Evolutionary conservation across 37 sponge, comb jelly and placozoan genomes (phyloP).

Genomic region (Spongilla lacustris): DNA sequence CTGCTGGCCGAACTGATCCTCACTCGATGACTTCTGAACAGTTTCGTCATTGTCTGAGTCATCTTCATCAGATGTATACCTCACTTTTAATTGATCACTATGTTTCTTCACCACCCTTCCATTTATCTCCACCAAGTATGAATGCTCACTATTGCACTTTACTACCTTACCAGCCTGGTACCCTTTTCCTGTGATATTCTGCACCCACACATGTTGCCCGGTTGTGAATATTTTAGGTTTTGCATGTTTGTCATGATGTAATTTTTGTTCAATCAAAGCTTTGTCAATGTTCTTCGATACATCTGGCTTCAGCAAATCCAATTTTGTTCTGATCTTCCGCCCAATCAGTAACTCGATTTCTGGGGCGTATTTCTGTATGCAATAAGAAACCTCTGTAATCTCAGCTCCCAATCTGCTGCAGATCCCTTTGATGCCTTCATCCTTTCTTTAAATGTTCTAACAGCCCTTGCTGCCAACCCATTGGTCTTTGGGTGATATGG

Average conservation of each 20-base stretch:
- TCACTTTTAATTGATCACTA: background rate
- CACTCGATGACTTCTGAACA: background rate
- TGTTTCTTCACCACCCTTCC: background rate
- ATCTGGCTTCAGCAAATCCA: background rate
- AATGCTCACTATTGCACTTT: background rate
- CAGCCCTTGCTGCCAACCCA: background rate
- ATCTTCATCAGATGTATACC: background rate
- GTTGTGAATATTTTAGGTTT: background rate
- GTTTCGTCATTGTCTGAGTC: background rate
- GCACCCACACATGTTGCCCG: background rate
- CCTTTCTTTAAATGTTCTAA: background rate
- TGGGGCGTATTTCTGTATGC: background rate
- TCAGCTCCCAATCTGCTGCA: background rate
- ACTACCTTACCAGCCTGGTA: background rate
- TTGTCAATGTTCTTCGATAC: background rate
- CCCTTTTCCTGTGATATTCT: background rate
- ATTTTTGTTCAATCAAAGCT: background rate
- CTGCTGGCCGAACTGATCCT: background rate
- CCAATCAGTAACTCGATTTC: background rate
- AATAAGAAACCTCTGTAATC: background rate
- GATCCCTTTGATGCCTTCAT: constrained; percentile 14
- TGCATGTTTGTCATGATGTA: constrained; percentile 1
- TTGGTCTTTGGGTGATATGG: background rate
- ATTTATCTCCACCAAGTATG: no score
- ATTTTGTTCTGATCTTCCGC: background rate